Evolutionary conservation across 2,113 vertebrate genomes (phyloP).

Genomic region (Halichoerus grypus): DNA sequence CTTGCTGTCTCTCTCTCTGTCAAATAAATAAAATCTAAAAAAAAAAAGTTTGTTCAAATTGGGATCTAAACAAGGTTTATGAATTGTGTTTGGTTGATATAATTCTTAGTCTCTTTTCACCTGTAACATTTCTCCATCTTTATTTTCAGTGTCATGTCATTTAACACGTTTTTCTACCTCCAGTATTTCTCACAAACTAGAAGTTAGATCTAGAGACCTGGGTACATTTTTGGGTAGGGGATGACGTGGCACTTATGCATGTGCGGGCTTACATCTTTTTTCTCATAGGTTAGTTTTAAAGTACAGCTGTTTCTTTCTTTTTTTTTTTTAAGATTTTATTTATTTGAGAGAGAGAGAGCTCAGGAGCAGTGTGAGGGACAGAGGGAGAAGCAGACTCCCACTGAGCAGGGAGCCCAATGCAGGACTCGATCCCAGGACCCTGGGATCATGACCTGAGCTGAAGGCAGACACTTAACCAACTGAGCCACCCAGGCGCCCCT

Average conservation of each 20-base stretch:
- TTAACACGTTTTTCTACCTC: not conserved
- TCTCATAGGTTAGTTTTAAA: not conserved
- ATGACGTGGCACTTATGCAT: not conserved
- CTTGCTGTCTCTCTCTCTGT: no score
- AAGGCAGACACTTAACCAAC: not conserved
- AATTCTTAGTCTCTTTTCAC: not conserved
- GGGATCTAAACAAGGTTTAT: not conserved
- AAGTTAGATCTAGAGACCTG: not conserved
- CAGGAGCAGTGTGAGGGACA: no score
- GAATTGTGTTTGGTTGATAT: not conserved
- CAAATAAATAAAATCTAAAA: no score
- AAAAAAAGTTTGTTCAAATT: not conserved
- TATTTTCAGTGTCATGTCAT: not conserved
- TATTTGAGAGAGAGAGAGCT: no score
- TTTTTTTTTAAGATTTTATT: not conserved
- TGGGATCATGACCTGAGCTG: not conserved
- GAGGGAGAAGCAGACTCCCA: no score
- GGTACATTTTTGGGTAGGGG: not conserved
- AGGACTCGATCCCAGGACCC: no score
- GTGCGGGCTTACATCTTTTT: not conserved
- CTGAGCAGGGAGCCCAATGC: no score
- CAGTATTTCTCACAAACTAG: not conserved
- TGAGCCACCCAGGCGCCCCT: not conserved
- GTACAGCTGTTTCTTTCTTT: not conserved
- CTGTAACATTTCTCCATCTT: not conserved